Evolutionary conservation across 1,140 invertebrate species (phyloP), one percentile per base, ranked within the genome.

Genomic region (Panagrolaimus sp.): DNA sequence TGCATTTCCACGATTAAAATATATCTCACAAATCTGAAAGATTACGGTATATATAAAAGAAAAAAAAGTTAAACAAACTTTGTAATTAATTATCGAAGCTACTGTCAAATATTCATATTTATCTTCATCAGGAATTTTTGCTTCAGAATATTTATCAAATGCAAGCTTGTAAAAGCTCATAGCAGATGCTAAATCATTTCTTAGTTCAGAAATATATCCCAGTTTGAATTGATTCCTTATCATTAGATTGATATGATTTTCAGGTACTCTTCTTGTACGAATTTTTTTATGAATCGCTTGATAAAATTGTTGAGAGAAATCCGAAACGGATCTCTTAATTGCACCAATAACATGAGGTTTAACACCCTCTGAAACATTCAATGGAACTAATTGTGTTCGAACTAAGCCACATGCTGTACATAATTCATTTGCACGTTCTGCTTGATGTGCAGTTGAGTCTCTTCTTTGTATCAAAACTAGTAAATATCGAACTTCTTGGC

Each of bases 181-280:
- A 9, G 51, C 51, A 16, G 20, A 57, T 20, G 51, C 27, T 20
- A 57, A 27, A 27, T 57, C 51, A 27, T 27, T 57, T 77, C 91
- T 90, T 57, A 97, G 84, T 85, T 98, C 95, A 84, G 91, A 91
- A 48, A 94, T 88, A 85, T 95, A 96, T n/a, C 90, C 96, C 81
- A 96, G 89, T 86, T 98, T 98, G 81, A 96, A 97, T 77, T 95
- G 91, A 86, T 98, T 93, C 25, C 95, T 86, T 4, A 98, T 92
- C 87, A 92, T 42, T 27, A 78, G 48, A 23, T 68, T 71, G 14
- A 43, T 7, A 53, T 76, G 51, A 67, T 76, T 76, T 31, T 76
- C 76, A 14, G 74, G 77, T 62, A 79, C 63, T 27, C 31, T 42
- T 43, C 75, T 38, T 7, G 73, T 44, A 16, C 73, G 65, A 65